phyloP scores from a whole-genome alignment of 2,113 vertebrate species.

The Gallinago media region DNA sequence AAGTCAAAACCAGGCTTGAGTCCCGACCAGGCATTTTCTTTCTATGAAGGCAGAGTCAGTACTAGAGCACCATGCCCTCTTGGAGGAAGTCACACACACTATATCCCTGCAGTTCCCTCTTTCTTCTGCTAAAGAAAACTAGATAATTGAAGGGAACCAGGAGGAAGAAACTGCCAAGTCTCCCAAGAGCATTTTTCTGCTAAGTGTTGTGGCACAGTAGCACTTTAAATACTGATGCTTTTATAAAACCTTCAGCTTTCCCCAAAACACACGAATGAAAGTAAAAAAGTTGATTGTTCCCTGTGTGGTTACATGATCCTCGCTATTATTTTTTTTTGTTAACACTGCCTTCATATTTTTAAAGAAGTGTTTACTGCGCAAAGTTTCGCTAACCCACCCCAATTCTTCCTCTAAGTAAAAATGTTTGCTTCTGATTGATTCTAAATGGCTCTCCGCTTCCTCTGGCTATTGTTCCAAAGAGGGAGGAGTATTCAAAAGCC shows the following conservation, averaged over 20 bases:
- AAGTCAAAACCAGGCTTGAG: not conserved
- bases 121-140: not conserved
- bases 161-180: not conserved
- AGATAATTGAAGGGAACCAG: not conserved
- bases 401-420: conserved; percentile 59
- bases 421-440: conserved; percentile 18
- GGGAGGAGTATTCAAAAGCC: conserved; percentile 41
- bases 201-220: not conserved
- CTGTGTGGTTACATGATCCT: not conserved
- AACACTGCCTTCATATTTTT: not conserved
- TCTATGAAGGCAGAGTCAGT: not conserved
- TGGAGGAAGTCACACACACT: too few species aligned
- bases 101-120: too few species aligned
- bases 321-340: not conserved
- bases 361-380: not conserved
- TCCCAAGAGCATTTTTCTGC: not conserved
- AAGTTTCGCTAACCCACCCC: not conserved
- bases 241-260: not conserved
- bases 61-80: not conserved
- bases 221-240: not conserved
- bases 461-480: conserved; percentile 52
- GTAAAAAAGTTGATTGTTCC: not conserved
- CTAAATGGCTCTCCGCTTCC: conserved; percentile 55
- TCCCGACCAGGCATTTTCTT: not conserved
- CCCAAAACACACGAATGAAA: rapidly evolving